phyloP scores from a whole-genome alignment of 2,113 vertebrate species.

The Triplophysa siluroides region DNA sequence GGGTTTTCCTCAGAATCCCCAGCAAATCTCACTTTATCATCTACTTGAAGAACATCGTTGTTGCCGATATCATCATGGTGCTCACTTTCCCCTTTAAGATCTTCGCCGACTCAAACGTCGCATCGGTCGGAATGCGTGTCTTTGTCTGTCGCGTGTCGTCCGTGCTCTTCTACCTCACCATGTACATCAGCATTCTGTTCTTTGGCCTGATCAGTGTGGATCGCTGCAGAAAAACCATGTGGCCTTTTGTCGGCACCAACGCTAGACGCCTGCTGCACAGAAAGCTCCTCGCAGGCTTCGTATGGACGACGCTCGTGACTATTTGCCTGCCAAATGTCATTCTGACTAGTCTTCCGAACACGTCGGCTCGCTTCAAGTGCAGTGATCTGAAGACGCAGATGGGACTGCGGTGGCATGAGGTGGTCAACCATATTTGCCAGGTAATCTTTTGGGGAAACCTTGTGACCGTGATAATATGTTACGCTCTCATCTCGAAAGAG shows the following conservation, averaged over 20 bases:
- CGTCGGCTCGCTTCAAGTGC: slow-evolving; percentile 76
- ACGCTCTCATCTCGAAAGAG: slow-evolving; percentile 86
- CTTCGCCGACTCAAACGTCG: slow-evolving; percentile 85
- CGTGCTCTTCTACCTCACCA: slow-evolving; percentile 91
- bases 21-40: slow-evolving; percentile 93
- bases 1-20: slow-evolving; percentile 89
- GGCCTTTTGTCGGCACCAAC: slow-evolving; percentile 78
- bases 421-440: slow-evolving; percentile 89
- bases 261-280: slow-evolving; percentile 67
- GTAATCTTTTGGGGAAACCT: slow-evolving; percentile 94
- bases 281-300: slow-evolving; percentile 81
- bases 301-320: slow-evolving; percentile 83
- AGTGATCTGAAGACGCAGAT: slow-evolving; percentile 83
- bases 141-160: slow-evolving; percentile 91
- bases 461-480: slow-evolving; percentile 82
- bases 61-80: slow-evolving; percentile 93
- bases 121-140: slow-evolving; percentile 73
- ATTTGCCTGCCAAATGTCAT: slow-evolving; percentile 89
- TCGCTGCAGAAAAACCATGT: slow-evolving; percentile 88
- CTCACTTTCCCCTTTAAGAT: slow-evolving; percentile 95
- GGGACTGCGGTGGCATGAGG: slow-evolving; percentile 88
- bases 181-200: slow-evolving; percentile 97
- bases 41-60: slow-evolving; percentile 95
- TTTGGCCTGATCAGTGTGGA: slow-evolving; percentile 92
- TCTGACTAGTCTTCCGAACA: slow-evolving; percentile 72